Percentiles rank a stretch among this genome's conserved stretches.
Conservation (phyloP, 2,797 vertebrate genomes). For the Tokudaia tokunoshimensis region DNA sequence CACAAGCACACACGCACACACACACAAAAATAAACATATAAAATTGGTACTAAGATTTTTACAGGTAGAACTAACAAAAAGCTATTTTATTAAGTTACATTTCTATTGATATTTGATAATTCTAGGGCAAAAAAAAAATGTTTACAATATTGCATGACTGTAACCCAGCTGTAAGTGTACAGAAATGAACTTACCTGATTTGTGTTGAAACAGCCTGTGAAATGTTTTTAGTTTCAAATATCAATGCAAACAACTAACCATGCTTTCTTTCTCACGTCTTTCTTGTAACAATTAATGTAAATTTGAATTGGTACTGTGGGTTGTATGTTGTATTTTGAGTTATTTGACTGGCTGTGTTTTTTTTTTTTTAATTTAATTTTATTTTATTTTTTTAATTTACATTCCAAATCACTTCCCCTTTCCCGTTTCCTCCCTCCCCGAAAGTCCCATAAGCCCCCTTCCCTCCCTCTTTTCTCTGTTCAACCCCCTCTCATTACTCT, state of each 20-base stretch:
- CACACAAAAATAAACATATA: background rate
- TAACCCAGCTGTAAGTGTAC: background rate
- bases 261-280: background rate
- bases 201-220: background rate
- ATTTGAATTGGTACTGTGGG: background rate
- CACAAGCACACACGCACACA: background rate
- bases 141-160: background rate
- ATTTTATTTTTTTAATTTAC: no score
- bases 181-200: background rate
- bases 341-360: background rate
- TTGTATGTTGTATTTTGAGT: background rate
- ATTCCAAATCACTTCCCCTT: no score
- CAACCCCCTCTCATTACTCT: no score
- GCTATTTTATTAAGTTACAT: background rate
- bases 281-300: background rate
- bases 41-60: background rate
- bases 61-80: constrained; percentile 11
- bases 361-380: no score
- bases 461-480: no score
- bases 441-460: no score
- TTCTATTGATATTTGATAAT: constrained; percentile 2
- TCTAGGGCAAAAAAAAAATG: background rate
- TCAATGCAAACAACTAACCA: background rate
- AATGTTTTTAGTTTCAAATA: background rate
- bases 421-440: no score